Evolutionary conservation across 2,888 invertebrate species (phyloP), one percentile per base, ranked within the genome.

Genomic region (Fabriciana adippe): DNA sequence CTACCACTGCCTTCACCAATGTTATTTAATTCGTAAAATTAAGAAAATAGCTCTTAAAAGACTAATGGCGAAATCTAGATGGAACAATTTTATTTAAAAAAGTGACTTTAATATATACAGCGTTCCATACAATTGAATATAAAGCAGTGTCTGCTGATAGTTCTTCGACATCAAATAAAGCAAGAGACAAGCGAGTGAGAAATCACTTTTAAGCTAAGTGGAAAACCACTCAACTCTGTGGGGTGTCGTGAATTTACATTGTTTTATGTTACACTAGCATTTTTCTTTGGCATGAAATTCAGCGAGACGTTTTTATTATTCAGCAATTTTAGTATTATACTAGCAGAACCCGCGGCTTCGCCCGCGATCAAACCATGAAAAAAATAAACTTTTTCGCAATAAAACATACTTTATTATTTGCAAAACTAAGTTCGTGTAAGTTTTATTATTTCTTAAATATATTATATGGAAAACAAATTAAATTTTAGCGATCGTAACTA

Each of bases 121-220:
- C 2, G 2, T 47, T 47, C 48, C 26, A 47, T 47, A 59, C 47
- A 59, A 59, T 59, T 57, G 45, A 26, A 48, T 48, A 26, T 59
- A 47, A 21, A 47, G 26, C 47, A 47, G 47, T 18, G 57, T 26
- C 57, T 48, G 26, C 21, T 15, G 47, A 59, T 48, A 59, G 57
- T 59, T 59, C 57, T 47, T 26, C 26, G 57, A 59, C 57, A n/a
- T 59, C 21, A 26, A 59, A 59, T 47, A 18, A 59, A 47, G 57
- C 45, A 26, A 59, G 18, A 6, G 18, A 41, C 35, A 41, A 41
- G 35, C 35, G 41, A 18, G 56, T 18, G 56, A 41, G 45, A 41
- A 47, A 47, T 47, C 21, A 59, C 21, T 57, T 45, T 57, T 16
- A 15, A 8, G 1, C 4, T 47, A 59, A 59, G 47, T 47, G 57